phyloP scores from a whole-genome alignment of 2,888 invertebrate genomes.

The Drosophila atripex region DNA sequence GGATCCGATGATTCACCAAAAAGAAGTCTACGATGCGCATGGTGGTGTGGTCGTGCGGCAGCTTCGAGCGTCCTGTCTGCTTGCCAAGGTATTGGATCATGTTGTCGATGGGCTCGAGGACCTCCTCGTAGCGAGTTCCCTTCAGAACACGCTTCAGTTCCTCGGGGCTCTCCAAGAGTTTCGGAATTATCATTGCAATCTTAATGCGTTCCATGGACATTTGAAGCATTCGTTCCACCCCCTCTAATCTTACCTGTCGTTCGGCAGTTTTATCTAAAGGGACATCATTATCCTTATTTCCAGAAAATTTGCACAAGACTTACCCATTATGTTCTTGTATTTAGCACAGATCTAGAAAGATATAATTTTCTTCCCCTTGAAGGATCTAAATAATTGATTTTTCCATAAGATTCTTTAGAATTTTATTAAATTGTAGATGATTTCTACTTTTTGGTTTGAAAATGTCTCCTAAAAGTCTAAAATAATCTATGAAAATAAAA shows the following conservation, averaged over 20 bases:
- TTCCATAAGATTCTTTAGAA: not conserved
- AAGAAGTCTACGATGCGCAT: slow-evolving; percentile 55
- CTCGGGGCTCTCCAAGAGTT: slow-evolving; percentile 38
- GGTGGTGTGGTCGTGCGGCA: slow-evolving; percentile 43
- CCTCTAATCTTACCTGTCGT: slow-evolving; percentile 50
- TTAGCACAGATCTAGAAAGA: not conserved
- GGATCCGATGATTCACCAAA: slow-evolving; percentile 39
- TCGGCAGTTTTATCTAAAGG: slow-evolving; percentile 37
- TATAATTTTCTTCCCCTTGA: not conserved
- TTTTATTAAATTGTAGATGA: not conserved
- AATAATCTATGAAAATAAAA: not conserved
- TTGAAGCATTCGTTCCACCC: slow-evolving; percentile 47
- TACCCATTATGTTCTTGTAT: slow-evolving; percentile 15
- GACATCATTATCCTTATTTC: too few species aligned
- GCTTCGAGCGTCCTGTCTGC: slow-evolving; percentile 9
- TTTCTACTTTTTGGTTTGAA: not conserved
- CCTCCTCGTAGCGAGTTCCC: slow-evolving; percentile 36
- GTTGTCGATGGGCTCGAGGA: slow-evolving; percentile 31
- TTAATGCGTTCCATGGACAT: slow-evolving; percentile 42
- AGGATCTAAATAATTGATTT: not conserved
- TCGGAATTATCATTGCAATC: slow-evolving; percentile 56
- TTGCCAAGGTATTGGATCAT: slow-evolving; percentile 33
- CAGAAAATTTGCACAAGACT: not conserved
- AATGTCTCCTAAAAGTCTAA: not conserved
- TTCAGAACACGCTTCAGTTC: slow-evolving; percentile 10